Evolutionary conservation across 37 sponge, comb jelly and placozoan genomes (phyloP).

Genomic region (Corticium candelabrum): DNA sequence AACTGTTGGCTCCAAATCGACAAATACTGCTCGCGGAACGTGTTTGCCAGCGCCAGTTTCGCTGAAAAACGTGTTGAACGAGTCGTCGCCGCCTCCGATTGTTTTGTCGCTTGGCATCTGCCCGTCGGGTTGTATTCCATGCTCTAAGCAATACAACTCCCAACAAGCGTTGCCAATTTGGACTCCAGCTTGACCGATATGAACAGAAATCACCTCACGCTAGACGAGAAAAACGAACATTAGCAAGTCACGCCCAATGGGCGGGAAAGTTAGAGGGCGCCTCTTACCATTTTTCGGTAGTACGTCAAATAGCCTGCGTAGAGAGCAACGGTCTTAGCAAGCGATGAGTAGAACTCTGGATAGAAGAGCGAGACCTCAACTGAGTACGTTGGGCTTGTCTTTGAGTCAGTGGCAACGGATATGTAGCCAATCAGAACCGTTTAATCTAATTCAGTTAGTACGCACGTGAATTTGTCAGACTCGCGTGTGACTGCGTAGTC

Average conservation of each 20-base stretch:
- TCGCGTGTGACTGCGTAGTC: too few species aligned
- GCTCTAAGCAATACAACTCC: conserved; percentile 96
- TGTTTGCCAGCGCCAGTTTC: conserved; percentile 89
- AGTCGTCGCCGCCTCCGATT: conserved; percentile 91
- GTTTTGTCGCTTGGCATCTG: conserved; percentile 92
- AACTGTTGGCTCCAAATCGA: conserved; percentile 95
- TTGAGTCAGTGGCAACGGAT: too few species aligned
- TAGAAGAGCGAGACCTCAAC: too few species aligned
- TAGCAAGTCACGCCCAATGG: too few species aligned
- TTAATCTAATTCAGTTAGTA: too few species aligned
- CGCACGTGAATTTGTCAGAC: too few species aligned
- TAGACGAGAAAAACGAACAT: background rate
- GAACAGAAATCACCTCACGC: conserved; percentile 92
- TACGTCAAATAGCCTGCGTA: background rate
- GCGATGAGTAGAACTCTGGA: too few species aligned
- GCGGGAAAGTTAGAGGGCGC: too few species aligned
- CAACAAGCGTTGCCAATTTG: conserved; percentile 98
- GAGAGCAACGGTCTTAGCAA: background rate
- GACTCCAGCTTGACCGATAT: conserved; percentile 96
- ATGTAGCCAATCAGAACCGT: too few species aligned
- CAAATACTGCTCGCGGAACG: conserved; percentile 88
- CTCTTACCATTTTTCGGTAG: too few species aligned
- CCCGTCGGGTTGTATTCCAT: conserved; percentile 95
- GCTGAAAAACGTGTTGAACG: conserved; percentile 96
- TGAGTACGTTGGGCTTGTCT: too few species aligned